Conservation (phyloP, 2,888 invertebrate species). For the Cyclophora punctaria region DNA sequence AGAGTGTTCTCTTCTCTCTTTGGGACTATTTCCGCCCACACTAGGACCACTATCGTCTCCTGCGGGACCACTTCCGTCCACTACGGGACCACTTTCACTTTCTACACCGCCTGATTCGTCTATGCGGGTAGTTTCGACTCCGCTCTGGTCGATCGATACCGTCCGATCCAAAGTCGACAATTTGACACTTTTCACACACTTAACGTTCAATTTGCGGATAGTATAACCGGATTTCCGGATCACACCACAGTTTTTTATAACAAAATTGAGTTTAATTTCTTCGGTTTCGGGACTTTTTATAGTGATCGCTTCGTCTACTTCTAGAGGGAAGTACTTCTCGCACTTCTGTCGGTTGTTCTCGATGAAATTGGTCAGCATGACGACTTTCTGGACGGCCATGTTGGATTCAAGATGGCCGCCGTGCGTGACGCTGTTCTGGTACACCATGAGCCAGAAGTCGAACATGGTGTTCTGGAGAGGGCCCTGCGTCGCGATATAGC, state of each 20-base stretch:
- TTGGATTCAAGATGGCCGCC: background rate
- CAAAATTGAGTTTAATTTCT: constrained; percentile 43
- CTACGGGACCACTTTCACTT: background rate
- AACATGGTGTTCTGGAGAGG: constrained; percentile 91
- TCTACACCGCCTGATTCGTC: background rate
- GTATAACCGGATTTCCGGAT: constrained; percentile 74
- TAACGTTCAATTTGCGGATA: constrained; percentile 65
- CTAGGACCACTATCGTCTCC: background rate
- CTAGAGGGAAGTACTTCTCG: constrained; percentile 88
- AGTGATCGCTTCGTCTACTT: constrained; percentile 58
- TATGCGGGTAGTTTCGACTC: no score
- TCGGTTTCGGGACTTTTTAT: constrained; percentile 32
- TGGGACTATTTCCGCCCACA: background rate
- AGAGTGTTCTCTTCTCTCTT: no score
- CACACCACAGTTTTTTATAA: constrained; percentile 70
- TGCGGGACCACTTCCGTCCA: background rate
- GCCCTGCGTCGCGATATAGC: constrained; percentile 95
- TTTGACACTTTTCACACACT: constrained; percentile 22
- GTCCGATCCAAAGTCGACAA: background rate
- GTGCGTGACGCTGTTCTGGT: constrained; percentile 60
- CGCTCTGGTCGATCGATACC: background rate
- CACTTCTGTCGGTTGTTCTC: constrained; percentile 91
- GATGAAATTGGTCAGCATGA: constrained; percentile 93
- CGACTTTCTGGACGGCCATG: constrained; percentile 75
- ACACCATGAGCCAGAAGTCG: constrained; percentile 94